phyloP scores from a whole-genome alignment of 2,797 vertebrate genomes.

The Phyllotis vaccarum region DNA sequence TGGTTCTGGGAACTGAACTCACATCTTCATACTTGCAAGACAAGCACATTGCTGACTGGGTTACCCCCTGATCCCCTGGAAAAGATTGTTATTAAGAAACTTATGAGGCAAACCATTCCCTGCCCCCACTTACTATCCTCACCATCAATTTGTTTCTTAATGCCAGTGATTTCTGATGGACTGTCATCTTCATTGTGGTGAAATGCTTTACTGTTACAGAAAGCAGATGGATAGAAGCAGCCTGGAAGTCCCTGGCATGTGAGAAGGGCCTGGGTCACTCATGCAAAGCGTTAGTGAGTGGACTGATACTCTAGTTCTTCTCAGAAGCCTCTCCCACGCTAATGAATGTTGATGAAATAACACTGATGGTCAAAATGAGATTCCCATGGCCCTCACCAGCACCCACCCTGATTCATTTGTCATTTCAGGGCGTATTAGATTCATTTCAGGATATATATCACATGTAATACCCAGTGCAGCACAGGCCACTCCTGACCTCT shows the following conservation, averaged over 20 bases:
- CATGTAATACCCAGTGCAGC: background rate
- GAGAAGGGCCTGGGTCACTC: background rate
- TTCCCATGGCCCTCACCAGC: background rate
- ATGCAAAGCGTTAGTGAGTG: background rate
- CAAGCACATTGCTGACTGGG: background rate
- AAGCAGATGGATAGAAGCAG: background rate
- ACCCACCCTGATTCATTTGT: background rate
- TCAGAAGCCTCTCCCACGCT: background rate
- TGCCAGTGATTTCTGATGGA: constrained; percentile 24
- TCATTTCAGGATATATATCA: background rate
- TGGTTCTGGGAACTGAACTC: background rate
- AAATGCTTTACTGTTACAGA: background rate
- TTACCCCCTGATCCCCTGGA: background rate
- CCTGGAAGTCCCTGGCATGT: background rate
- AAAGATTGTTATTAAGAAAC: background rate
- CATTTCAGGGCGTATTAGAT: background rate
- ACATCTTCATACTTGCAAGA: background rate
- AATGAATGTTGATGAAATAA: background rate
- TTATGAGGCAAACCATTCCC: background rate
- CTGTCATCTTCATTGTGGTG: constrained; percentile 63
- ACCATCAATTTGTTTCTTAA: constrained; percentile 37
- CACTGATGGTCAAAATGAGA: background rate
- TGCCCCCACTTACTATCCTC: background rate
- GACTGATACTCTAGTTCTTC: background rate
- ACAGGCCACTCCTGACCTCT: too few species aligned